These are phyloP conservation scores for Atherinomorus stipes DNA, from an alignment of 2,113 vertebrate genomes.

Conservation along the genomic window DNA sequence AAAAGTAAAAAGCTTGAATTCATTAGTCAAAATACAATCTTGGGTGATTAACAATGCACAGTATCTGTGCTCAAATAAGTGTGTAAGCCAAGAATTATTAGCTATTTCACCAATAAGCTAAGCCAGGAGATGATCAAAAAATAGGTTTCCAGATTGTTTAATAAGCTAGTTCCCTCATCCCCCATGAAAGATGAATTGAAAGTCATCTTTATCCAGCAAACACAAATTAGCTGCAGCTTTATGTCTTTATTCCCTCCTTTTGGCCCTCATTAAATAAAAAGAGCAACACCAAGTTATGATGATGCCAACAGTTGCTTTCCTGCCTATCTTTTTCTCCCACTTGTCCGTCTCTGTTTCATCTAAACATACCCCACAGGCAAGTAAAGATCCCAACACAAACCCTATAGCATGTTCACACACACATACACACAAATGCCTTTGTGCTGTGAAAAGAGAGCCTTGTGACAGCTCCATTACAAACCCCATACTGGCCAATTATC, in stretches of 20 bases:
- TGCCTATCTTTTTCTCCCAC: slow-evolving; percentile 14
- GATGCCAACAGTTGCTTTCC: not conserved
- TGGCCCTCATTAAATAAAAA: no score
- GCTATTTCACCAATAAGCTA: no score
- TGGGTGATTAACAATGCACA: not conserved
- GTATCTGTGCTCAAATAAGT: no score
- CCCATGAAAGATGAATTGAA: not conserved
- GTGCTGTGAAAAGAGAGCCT: slow-evolving; percentile 55
- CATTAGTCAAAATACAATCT: no score
- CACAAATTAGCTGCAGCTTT: no score
- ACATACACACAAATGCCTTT: slow-evolving; percentile 47
- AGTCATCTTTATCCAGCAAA: not conserved
- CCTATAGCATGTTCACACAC: slow-evolving; percentile 30
- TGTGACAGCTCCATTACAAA: slow-evolving; percentile 72
- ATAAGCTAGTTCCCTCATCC: no score
- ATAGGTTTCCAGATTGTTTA: no score
- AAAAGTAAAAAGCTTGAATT: no score
- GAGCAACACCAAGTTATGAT: no score
- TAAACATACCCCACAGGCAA: slow-evolving; percentile 28
- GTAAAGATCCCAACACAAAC: slow-evolving; percentile 32
- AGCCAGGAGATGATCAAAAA: no score
- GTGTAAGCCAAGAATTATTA: no score
- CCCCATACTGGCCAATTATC: slow-evolving; percentile 69
- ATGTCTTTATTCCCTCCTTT: no score
- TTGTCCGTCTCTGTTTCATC: slow-evolving; percentile 20